A percentile compares a stretch with the other conserved stretches of the same genome.
Evolutionary conservation across 2,113 vertebrate species (phyloP).

Genomic region (Osmerus eperlanus): DNA sequence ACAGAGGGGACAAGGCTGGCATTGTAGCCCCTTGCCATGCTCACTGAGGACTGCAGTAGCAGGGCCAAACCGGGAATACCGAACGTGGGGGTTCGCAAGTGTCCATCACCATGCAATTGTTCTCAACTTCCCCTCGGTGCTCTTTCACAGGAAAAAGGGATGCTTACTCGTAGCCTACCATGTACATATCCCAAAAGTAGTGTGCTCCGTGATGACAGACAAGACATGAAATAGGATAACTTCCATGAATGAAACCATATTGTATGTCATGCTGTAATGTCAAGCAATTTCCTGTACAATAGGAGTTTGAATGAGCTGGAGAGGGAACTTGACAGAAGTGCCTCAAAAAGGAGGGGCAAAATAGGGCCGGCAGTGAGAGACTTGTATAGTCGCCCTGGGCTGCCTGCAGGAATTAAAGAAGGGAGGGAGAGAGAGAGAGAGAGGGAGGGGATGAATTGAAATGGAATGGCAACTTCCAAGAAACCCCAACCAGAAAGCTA

Average conservation of each 20-base stretch:
- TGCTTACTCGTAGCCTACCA: neutral
- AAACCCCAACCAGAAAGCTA: neutral
- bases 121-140: constrained; percentile 37
- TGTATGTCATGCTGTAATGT: neutral
- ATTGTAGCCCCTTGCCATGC: constrained; percentile 51
- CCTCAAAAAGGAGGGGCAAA: constrained; percentile 20
- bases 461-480: neutral
- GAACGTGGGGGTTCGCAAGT: constrained; percentile 39
- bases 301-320: constrained; percentile 14
- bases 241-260: neutral
- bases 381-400: constrained; percentile 64
- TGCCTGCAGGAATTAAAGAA: constrained; percentile 52
- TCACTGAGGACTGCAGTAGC: constrained; percentile 47
- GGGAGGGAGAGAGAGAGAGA: too few relatives aligned
- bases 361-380: neutral
- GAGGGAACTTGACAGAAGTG: constrained; percentile 26
- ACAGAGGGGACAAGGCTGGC: constrained; percentile 48
- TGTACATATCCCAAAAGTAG: neutral
- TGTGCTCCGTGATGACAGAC: neutral
- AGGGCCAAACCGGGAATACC: constrained; percentile 48
- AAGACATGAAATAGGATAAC: neutral
- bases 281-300: neutral
- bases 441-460: neutral
- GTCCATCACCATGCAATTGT: constrained; percentile 52
- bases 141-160: constrained; percentile 25